A percentile compares a stretch with the other conserved stretches of the same genome.
Conservation (phyloP, 2,888 invertebrate species). For the Chrysopilus asiliformis region DNA sequence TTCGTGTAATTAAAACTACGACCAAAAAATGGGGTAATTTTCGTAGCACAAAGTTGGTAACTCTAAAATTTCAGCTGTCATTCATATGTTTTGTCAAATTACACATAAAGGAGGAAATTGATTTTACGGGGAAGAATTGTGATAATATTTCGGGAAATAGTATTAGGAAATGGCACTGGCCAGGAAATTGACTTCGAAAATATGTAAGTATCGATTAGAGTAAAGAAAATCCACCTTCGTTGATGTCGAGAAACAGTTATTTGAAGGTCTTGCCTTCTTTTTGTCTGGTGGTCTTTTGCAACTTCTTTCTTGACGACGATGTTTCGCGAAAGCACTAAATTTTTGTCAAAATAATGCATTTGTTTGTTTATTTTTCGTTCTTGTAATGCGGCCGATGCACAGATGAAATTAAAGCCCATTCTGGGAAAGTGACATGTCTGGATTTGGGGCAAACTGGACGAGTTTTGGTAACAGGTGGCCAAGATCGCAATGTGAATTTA, state of each 20-base stretch:
- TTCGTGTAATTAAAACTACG: no score
- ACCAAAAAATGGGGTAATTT: no score
- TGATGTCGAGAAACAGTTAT: no score
- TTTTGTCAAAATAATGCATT: slow-evolving; percentile 5
- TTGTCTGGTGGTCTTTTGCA: no score
- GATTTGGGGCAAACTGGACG: slow-evolving; percentile 36
- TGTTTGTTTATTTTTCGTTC: slow-evolving; percentile 3
- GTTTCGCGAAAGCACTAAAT: slow-evolving; percentile 11
- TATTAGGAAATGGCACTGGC: slow-evolving; percentile 31
- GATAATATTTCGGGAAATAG: slow-evolving; percentile 13
- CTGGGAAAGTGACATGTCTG: slow-evolving; percentile 32
- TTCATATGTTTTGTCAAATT: no score
- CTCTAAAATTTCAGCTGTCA: no score
- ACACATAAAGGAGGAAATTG: slow-evolving; percentile 17
- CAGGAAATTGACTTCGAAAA: slow-evolving; percentile 34
- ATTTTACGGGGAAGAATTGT: slow-evolving; percentile 13
- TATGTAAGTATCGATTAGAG: slow-evolving; percentile 29
- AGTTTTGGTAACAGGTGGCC: slow-evolving; percentile 57
- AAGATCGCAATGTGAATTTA: slow-evolving; percentile 92
- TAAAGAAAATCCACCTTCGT: no score
- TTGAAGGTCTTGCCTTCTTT: no score
- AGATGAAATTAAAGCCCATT: slow-evolving; percentile 37
- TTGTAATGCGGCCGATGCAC: no score
- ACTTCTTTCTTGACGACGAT: no score
- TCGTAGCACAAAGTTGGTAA: no score